Evolutionary conservation across 2,797 vertebrate genomes (phyloP), one percentile per base, ranked within the genome.

Genomic region (Takifugu ocellatus): DNA sequence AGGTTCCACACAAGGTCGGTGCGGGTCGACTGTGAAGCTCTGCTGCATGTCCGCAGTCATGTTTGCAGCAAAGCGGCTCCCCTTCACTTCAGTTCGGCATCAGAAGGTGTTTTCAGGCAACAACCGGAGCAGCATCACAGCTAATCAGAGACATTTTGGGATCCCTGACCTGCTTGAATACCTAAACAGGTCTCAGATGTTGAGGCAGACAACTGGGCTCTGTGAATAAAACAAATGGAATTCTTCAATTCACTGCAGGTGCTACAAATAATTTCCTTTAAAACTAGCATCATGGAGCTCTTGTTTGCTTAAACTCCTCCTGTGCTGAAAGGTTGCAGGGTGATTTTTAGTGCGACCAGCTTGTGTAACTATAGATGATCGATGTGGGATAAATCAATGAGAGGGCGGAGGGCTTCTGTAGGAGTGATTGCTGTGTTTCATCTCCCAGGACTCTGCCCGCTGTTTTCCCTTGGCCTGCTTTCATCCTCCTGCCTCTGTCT

Each of bases 11-110:
- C 21, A 21, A 21, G 21, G 21, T 21, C 21, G 21, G 21, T 21
- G 21, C 21, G 21, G 21, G 21, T 21, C 21, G 48, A 76, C 77
- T 63, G 56, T 5, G 5, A 70, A 65, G 33, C 68, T 27, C 3
- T 6, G 3, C 3, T 27, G 6, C 26, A 27, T 6, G 26, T 27
- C 26, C 6, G 26, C 26, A 27, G 26, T 29, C 33, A 33, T 33
- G 11, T 11, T 33, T 33, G 11, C 33, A 33, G 33, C 33, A 33
- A 10, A 33, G 21, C 21, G 21, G 21, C 21, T 21, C 21, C 21
- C 21, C 36, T 39, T 4, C 36, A 39, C 11, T 3, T 3, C 36
- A 39, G 36, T 39, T 39, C 10, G 10, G 31, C 31, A 10, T 10
- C 31, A 33, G 31, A 9, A 1, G 36, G 12, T 39, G 36, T 14